Percentiles rank a stretch among this genome's conserved stretches.
Conservation (phyloP, 2,113 vertebrate species). For the Amphilophus citrinellus region DNA sequence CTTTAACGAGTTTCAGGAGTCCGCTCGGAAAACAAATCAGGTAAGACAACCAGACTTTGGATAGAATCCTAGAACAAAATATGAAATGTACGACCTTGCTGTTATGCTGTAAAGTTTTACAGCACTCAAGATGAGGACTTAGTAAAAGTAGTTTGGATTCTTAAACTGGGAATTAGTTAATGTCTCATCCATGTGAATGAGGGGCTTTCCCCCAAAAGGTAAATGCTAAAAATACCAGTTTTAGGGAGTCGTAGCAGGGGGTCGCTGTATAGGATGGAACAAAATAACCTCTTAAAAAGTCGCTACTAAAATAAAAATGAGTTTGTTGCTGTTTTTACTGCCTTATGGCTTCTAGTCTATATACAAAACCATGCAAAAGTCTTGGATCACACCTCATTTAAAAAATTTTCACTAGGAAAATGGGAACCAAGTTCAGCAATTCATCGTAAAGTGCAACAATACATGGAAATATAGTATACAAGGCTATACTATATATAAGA, state of each 20-base stretch:
- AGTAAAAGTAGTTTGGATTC: neutral
- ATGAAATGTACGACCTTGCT: neutral
- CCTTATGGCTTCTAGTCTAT: neutral
- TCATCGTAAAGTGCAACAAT: neutral
- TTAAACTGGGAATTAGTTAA: neutral
- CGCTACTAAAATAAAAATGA: neutral
- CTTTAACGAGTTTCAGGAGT: neutral
- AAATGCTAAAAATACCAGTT: neutral
- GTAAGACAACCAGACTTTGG: neutral
- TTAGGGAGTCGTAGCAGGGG: neutral
- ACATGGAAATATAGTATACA: too few relatives aligned
- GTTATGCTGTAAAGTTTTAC: neutral
- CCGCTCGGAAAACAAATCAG: neutral
- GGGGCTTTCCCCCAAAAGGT: neutral
- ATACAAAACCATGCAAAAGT: too few relatives aligned
- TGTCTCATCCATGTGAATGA: neutral
- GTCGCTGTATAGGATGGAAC: neutral
- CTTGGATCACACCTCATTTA: neutral
- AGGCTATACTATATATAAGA: too few relatives aligned
- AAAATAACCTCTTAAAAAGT: neutral
- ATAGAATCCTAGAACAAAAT: neutral
- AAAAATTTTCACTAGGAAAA: neutral
- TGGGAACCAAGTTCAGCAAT: neutral
- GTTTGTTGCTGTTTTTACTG: neutral
- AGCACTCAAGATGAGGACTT: neutral